These are phyloP conservation scores for Dreissena polymorpha DNA, from an alignment of 1,140 invertebrate genomes.

Conservation along the genomic window DNA sequence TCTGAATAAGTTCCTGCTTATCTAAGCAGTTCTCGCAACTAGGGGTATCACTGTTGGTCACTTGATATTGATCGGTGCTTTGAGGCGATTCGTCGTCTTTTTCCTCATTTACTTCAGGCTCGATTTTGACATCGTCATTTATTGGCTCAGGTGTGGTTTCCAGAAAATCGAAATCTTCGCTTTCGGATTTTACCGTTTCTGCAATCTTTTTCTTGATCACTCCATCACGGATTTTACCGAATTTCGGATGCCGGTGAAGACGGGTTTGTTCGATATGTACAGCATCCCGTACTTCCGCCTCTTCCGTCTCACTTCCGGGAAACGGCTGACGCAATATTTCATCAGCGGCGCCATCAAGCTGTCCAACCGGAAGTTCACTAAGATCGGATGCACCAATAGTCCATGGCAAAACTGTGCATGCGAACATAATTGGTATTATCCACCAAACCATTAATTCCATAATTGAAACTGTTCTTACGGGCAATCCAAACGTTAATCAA, in stretches of 20 bases:
- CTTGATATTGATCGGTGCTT: not conserved
- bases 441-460: too few species aligned
- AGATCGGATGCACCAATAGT: too few species aligned
- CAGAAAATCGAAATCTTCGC: not conserved
- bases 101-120: not conserved
- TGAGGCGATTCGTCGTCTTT: not conserved
- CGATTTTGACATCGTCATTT: not conserved
- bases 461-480: too few species aligned
- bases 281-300: not conserved
- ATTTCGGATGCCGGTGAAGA: too few species aligned
- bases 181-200: not conserved
- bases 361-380: too few species aligned
- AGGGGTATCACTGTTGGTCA: not conserved
- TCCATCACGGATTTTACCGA: too few species aligned
- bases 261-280: too few species aligned
- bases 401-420: too few species aligned
- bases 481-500: too few species aligned
- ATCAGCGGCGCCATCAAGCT: too few species aligned
- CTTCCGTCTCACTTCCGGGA: not conserved
- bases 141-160: not conserved
- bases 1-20: conserved; percentile 4
- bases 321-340: too few species aligned
- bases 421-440: too few species aligned
- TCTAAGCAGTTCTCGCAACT: not conserved
- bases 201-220: not conserved